Conservation (phyloP, 2,888 invertebrate genomes). For the Dasypogon diadema region DNA sequence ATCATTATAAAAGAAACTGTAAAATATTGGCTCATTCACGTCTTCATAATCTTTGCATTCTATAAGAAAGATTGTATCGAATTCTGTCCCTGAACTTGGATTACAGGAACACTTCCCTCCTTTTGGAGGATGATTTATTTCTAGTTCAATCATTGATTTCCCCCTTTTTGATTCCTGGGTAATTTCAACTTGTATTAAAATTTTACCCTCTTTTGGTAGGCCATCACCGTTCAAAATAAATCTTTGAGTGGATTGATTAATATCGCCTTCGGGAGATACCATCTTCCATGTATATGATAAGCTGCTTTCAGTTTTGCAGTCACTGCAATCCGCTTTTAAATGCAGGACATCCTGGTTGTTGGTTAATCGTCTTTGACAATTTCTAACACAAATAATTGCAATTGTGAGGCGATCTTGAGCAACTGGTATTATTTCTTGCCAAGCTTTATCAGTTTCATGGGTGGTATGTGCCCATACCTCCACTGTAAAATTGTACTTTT, state of each 20-base stretch:
- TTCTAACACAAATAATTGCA: conserved; percentile 48
- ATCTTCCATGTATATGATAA: conserved; percentile 7
- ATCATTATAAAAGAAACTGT: conserved; percentile 24
- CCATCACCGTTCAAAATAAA: conserved; percentile 7
- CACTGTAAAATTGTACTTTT: conserved; percentile 44
- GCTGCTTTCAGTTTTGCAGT: neutral
- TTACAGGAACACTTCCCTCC: conserved; percentile 39
- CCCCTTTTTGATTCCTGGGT: neutral
- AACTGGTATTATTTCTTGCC: conserved; percentile 47
- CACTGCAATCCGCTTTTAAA: conserved; percentile 34
- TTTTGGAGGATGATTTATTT: neutral
- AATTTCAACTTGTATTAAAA: neutral
- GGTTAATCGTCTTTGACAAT: conserved; percentile 35
- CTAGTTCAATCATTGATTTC: neutral
- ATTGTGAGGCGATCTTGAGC: conserved; percentile 1
- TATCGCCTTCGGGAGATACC: neutral
- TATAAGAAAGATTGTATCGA: conserved; percentile 42
- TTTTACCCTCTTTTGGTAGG: neutral
- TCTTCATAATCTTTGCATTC: conserved; percentile 32
- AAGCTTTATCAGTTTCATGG: neutral
- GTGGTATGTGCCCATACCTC: conserved; percentile 15
- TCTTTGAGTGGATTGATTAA: neutral
- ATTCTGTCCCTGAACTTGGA: conserved; percentile 48
- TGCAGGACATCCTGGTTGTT: conserved; percentile 40
- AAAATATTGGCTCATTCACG: conserved; percentile 25